Conservation (phyloP, 2,113 vertebrate species). For the Nannospalax galili region DNA sequence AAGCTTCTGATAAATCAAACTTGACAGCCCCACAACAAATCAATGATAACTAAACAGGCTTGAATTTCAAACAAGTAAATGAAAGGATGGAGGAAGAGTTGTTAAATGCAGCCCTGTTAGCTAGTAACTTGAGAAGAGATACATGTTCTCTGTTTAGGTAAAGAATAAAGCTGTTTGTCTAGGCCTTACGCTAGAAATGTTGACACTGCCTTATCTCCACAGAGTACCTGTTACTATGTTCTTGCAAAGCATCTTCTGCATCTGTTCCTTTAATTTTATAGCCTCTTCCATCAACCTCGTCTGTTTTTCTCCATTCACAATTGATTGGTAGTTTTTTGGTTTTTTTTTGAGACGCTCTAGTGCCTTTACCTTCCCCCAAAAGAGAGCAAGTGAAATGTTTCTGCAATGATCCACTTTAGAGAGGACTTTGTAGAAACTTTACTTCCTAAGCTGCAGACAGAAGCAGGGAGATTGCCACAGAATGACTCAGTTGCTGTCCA, state of each 20-base stretch:
- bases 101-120: constrained; percentile 46
- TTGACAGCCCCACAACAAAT: constrained; percentile 76
- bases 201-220: constrained; percentile 1
- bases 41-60: constrained; percentile 81
- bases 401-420: constrained; percentile 10
- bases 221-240: not conserved
- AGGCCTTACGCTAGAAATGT: not conserved
- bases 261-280: constrained; percentile 19
- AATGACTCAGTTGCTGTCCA: constrained; percentile 30
- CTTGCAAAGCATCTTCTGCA: not conserved
- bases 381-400: constrained; percentile 11
- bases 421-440: constrained; percentile 50
- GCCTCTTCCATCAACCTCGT: not conserved
- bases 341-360: constrained; percentile 22
- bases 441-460: not conserved
- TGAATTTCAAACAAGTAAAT: constrained; percentile 80
- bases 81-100: constrained; percentile 46
- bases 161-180: not conserved
- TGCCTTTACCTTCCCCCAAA: constrained; percentile 27
- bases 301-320: not conserved
- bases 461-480: not conserved
- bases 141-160: not conserved
- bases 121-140: constrained; percentile 44
- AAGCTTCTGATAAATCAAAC: constrained; percentile 83
- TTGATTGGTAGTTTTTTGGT: constrained; percentile 28